A percentile compares a stretch with the other conserved stretches of the same genome.
Conservation (phyloP, 2,797 vertebrate genomes). For the Avahi laniger region DNA sequence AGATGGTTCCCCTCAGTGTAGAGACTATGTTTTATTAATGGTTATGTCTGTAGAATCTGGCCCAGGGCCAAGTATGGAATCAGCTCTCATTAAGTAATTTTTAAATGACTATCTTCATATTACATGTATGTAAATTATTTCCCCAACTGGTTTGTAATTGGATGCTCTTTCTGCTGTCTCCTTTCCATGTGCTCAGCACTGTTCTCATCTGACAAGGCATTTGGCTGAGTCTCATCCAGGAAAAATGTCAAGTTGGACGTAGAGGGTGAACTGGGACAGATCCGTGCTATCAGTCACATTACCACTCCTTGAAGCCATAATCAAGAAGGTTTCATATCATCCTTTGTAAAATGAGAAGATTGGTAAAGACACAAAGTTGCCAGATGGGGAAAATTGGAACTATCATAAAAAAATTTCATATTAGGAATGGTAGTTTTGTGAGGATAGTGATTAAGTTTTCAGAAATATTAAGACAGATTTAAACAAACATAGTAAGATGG, state of each 20-base stretch:
- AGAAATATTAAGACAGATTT: slow-evolving; percentile 19
- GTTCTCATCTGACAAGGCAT: neutral
- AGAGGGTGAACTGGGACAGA: neutral
- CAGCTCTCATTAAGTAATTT: neutral
- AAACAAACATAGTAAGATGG: neutral
- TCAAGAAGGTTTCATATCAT: neutral
- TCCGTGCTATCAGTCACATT: neutral
- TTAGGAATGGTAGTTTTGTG: neutral
- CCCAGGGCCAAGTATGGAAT: neutral
- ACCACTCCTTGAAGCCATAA: neutral
- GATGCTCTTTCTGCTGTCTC: neutral
- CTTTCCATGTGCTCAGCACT: neutral
- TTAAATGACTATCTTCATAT: neutral
- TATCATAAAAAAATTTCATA: neutral
- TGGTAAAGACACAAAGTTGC: neutral
- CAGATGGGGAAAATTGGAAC: neutral
- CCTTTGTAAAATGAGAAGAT: slow-evolving; percentile 17
- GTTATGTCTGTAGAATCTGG: neutral
- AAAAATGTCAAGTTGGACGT: neutral
- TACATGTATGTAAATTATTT: neutral
- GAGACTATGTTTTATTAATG: neutral
- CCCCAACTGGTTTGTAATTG: neutral
- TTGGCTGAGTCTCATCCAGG: neutral
- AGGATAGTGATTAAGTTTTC: neutral
- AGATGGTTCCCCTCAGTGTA: neutral